Base-by-base conservation (phyloP, 1,140 invertebrate genomes). In the Bombus difficillimus region DNA sequence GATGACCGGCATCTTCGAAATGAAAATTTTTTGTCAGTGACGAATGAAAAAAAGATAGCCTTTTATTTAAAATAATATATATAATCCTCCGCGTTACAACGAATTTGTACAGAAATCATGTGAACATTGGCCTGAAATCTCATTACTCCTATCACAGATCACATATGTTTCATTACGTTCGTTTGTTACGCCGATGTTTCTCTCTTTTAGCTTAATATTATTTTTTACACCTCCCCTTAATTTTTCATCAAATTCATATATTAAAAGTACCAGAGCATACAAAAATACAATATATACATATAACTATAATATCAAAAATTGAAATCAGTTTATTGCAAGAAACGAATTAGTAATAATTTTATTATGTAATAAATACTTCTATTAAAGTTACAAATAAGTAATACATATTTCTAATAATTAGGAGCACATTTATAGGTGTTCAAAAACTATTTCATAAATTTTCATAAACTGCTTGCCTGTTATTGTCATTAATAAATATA, bases 151-250 rank as follows among this genome's bases (percentile, higher is more conserved):
- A 25, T 75, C 69, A 28, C 71, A 57, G 69, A 74, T 89, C 41
- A 80, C 85, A 77, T 89, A 78, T 89, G 88, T 89, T 89, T 86
- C 15, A 9, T 57, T 68, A 59, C 62, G 62, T 83, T 89, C 88
- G 73, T 83, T 89, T 89, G 88, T 89, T 86, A 79, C 47, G 13
- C 8, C 59, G 64, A 62, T 81, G 37, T 57, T 62, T 89, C 28
- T 78, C 28, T 41, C 34, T 75, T 85, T 85, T 47, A 18, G 1
- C 0, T n/a, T 18, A 59, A 25, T 72, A 72, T 71, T 39, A 69
- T 69, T 22, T 47, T 25, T 41, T 25, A 22, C 25, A 8, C 5
- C 9, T 1, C 3, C n/a, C 1, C 25, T 37, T 12, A 71, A 71
- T 25, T 53, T 32, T 34, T 74, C 1, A 39, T 34, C 37, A 25